Base-by-base conservation (phyloP, 2,888 invertebrate genomes). In the Ormyrus labotus region DNA sequence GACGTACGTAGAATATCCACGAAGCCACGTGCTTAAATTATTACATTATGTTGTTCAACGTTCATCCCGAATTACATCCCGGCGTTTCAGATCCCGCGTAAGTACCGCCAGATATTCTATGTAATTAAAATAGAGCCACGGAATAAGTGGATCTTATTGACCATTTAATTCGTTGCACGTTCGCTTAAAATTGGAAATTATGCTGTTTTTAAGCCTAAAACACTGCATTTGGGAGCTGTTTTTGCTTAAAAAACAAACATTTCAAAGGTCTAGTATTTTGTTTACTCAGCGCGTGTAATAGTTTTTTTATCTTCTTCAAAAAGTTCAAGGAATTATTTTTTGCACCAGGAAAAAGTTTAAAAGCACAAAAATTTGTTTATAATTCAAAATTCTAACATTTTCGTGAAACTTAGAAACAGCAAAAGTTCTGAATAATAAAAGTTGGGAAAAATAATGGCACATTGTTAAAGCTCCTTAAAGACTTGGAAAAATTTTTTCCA, bases 1-100 rank as follows among this genome's bases (percentile, higher is more conserved):
- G 19, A 71, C 65, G 71, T 60, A 78, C 57, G n/a, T 65, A 53
- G 78, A 78, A 78, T 78, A 71, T 65, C 69, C 65, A 51, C 11
- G 64, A 55, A 58, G 70, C 64, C 64, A 11, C 11, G 78, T 68
- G 73, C 65, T 72, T 67, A 78, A 78, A 73, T 78, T 68, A 78
- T 78, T 78, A 50, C 78, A 78, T 78, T 78, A 78, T 68, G 73
- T 73, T 61, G 61, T 51, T 68, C 55, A 57, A 47, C 45, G 63
- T 65, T 71, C 78, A 78, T 67, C 78, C 68, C 67, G 61, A 53
- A 67, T 78, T 61, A 68, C 64, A 34, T 61, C 45, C 48, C 48
- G 19, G 11, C 63, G 55, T n/a, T 63, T 47, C 34, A 45, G 68
- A 55, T 45, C 70, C 45, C 11, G 47, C 34, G 13, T 57, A 64